Base-by-base conservation (phyloP, 92 coral and sea anemone genomes). In the Micromussa lordhowensis region DNA sequence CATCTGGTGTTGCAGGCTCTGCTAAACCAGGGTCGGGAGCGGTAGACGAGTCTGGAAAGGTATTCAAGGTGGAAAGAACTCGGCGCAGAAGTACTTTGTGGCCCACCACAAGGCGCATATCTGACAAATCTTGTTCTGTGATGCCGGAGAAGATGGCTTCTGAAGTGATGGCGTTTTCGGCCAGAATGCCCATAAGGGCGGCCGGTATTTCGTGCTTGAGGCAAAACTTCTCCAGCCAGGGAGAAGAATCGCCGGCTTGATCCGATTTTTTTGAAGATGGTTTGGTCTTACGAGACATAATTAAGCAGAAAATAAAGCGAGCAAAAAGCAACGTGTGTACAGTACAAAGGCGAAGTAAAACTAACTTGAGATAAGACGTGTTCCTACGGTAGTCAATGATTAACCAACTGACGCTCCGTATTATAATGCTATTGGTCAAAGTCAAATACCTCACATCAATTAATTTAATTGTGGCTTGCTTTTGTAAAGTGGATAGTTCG, bases 21-120 rank as follows among this genome's bases (percentile, higher is more conserved):
- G 74, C 1, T 68, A 28, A 28, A 28, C 74, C 29, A 28, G 74
- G 74, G 28, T 12, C 74, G 1, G 29, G 35, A 10, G 28, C 36
- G 32, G 74, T 68, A 68, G 74, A 68, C 35, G 77, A 16, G 77
- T 29, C 44, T n/a, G 77, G 35, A 7, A 51, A 34, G 24, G 32
- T 32, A n/a, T 72, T 72, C 77, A 34, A 34, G n/a, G 49, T 72
- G 34, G 77, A 49, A 51, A 72, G 32, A 51, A 72, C 77, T 26
- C 77, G 77, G 77, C 77, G 49, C 35, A 72, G 35, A 31, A 72
- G 30, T 26, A 71, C 31, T 74, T 74, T 74, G 54, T 77, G 81
- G 64, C 81, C 81, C 63, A 77, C 81, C 34, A 53, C 63, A 16
- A 77, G 81, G 36, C n/a, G 63, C 81, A 49, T 77, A 53, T 53